Evolutionary conservation across 1,140 invertebrate genomes (phyloP), one percentile per base, ranked within the genome.

Genomic region (Physella acuta): DNA sequence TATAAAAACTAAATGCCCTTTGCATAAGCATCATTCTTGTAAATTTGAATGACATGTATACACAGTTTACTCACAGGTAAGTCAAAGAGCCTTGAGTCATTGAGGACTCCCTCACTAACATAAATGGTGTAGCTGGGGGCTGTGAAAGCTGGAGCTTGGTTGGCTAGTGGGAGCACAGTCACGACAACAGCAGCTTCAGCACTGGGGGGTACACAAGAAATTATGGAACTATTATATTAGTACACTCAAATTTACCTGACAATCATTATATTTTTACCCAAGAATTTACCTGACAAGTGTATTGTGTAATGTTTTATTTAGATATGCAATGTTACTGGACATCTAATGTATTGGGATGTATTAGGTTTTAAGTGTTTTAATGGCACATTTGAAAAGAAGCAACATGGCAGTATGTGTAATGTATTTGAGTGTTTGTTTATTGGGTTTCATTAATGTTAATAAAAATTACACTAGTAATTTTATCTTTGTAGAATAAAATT

Each of bases 31-130:
- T n/a, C n/a, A n/a, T n/a, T n/a, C n/a, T n/a, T n/a, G n/a, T n/a
- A n/a, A n/a, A n/a, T n/a, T n/a, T n/a, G n/a, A n/a, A n/a, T n/a
- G n/a, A n/a, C n/a, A n/a, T n/a, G n/a, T n/a, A n/a, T n/a, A n/a
- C n/a, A n/a, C n/a, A 44, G 8, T 11, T 3, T 55, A 3, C n/a
- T 73, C 71, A 80, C 79, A 14, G 73, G 72, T 26, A 76, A 39
- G 31, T 20, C 44, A 66, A 79, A 80, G 16, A 82, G 58, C 3
- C 52, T 59, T 26, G 70, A 67, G 11, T 60, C 51, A 8, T 71
- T 49, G 20, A 68, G 72, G 11, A 73, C 68, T 3, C 73, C 79
- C 55, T 82, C 80, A 70, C 79, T 82, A 73, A 79, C 77, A 37
- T 70, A 65, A 5, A 77, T 68, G 11, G 58, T 65, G 63, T 80